A percentile compares a stretch with the other conserved stretches of the same genome.
Evolutionary conservation across 2,113 vertebrate species (phyloP).

Genomic region (Ctenodactylus gundi): DNA sequence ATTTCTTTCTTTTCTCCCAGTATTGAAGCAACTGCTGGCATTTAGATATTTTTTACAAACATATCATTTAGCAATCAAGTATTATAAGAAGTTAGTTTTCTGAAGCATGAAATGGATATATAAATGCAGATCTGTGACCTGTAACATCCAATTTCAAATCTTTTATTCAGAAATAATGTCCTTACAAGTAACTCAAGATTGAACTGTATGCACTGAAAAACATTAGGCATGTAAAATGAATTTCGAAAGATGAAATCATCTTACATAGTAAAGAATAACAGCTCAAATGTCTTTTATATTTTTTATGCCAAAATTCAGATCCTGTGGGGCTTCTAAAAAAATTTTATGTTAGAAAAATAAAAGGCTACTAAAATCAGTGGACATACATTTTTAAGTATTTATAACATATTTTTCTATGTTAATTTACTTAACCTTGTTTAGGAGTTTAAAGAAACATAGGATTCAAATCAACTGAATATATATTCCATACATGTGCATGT

Average conservation of each 20-base stretch:
- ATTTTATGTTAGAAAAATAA: slow-evolving; percentile 39
- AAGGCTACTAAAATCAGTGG: neutral
- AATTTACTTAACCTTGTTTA: neutral
- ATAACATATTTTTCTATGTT: neutral
- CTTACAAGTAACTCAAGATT: slow-evolving; percentile 71
- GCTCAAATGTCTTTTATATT: neutral
- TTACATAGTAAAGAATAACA: slow-evolving; percentile 21
- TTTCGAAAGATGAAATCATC: slow-evolving; percentile 58
- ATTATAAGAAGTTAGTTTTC: slow-evolving; percentile 67
- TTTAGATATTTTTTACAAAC: slow-evolving; percentile 69
- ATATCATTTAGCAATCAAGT: slow-evolving; percentile 75
- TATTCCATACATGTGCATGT: neutral
- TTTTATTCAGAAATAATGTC: slow-evolving; percentile 66
- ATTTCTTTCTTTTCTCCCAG: neutral
- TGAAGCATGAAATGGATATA: slow-evolving; percentile 82
- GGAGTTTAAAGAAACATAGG: neutral
- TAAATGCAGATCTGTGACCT: slow-evolving; percentile 78
- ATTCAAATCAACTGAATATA: neutral
- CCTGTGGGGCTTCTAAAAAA: neutral
- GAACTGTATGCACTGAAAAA: slow-evolving; percentile 70
- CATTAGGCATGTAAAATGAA: slow-evolving; percentile 60
- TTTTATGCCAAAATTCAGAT: neutral
- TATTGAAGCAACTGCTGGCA: slow-evolving; percentile 2
- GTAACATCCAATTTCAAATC: slow-evolving; percentile 81
- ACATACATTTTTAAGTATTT: neutral